Conservation (phyloP, 2,888 invertebrate species). For the Mesorhabditis sp. region DNA sequence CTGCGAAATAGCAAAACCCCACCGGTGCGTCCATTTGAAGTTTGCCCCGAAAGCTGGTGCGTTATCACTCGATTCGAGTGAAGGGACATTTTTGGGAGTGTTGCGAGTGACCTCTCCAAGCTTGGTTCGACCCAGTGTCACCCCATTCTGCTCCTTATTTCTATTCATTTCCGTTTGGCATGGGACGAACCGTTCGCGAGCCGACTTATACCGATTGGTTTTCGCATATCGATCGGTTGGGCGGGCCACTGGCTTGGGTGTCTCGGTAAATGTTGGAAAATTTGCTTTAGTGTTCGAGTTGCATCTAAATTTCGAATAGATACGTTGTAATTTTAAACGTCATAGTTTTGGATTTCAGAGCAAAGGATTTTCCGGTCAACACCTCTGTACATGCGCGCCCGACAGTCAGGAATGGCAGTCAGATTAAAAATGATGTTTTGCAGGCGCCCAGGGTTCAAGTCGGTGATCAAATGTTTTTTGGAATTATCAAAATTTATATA, state of each 20-base stretch:
- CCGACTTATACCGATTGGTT: background rate
- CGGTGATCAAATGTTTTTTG: background rate
- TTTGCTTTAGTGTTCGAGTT: background rate
- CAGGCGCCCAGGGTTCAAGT: background rate
- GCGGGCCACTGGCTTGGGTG: background rate
- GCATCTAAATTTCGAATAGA: background rate
- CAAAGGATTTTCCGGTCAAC: constrained; percentile 4
- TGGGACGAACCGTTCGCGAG: background rate
- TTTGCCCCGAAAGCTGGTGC: too few relatives aligned
- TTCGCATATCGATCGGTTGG: background rate
- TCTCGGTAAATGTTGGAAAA: background rate
- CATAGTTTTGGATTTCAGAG: background rate
- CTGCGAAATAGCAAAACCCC: too few relatives aligned
- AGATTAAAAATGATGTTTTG: background rate
- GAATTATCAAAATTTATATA: too few relatives aligned
- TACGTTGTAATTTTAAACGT: background rate
- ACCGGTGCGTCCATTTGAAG: too few relatives aligned
- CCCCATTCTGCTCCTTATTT: too few relatives aligned
- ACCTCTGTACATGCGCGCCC: background rate
- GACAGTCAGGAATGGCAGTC: background rate
- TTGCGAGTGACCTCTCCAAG: too few relatives aligned
- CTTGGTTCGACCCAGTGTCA: too few relatives aligned
- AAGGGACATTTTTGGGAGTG: too few relatives aligned
- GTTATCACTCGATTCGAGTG: too few relatives aligned
- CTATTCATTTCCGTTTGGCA: background rate